Base-by-base conservation (phyloP, 2,113 vertebrate genomes). In the Cinclus mexicanus region DNA sequence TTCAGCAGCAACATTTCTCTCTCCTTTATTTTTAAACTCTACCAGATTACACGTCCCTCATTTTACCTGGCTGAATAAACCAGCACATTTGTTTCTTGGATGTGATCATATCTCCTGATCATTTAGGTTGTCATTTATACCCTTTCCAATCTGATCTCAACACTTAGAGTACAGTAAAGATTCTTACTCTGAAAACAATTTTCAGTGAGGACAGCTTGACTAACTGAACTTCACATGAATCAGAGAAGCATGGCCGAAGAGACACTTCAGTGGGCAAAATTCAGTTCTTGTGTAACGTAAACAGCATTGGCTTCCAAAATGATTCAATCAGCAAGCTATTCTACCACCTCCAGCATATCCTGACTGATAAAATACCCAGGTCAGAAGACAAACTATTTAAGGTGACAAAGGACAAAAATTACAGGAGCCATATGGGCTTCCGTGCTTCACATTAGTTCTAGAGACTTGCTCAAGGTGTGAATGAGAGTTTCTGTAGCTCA, bases 391-490 rank as follows among this genome's bases (percentile, higher is more conserved):
- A 85, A 56, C 20, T 72, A 46, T 26, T 72, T 35, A 86, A 74
- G 17, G 23, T 70, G 46, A 67, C 19, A 87, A 25, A 78, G 44
- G 21, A 76, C 18, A 77, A 86, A 52, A 72, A 77, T 22, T 12
- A 41, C 35, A 83, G 74, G 41, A 90, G 46, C 33, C 1, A 2
- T 9, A 60, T 0, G 0, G 33, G 21, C 50, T 69, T 90, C 67
- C 1, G 1, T 6, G 3, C 28, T 56, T 76, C 79, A 17, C 23
- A 10, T 22, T 31, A 74, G 6, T 13, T 31, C 20, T n/a, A 47
- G 44, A 26, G 57, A 68, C 18, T 35, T 33, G 25, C 29, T 79
- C 26, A 77, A 59, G 52, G 28, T n/a, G 31, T 12, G 33, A 85
- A 35, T 1, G 0, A 64, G 44, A 80, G 61, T 33, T 74, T 86